These are phyloP conservation scores for Trogon melanurus DNA, from an alignment of 2,113 vertebrate species.

Conservation along the genomic window DNA sequence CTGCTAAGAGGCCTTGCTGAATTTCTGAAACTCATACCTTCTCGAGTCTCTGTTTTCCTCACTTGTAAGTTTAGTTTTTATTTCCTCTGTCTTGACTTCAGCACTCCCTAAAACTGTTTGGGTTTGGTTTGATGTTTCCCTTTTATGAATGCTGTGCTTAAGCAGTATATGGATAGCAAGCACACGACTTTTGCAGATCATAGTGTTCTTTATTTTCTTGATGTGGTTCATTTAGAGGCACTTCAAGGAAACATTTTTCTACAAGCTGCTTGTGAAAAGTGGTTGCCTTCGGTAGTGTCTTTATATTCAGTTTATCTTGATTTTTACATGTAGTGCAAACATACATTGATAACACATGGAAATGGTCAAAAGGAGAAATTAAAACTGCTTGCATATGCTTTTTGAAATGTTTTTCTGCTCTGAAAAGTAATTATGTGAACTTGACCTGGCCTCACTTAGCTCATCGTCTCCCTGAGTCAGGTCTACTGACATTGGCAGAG, in stretches of 20 bases:
- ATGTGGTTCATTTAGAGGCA: not conserved
- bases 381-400: not conserved
- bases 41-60: not conserved
- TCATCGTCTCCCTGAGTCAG: not conserved
- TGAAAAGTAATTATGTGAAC: slow-evolving; percentile 3
- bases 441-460: not conserved
- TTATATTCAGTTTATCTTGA: slow-evolving; percentile 3
- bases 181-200: not conserved
- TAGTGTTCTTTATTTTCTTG: not conserved
- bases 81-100: not conserved
- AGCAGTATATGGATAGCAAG: not conserved
- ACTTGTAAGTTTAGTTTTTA: not conserved
- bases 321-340: not conserved
- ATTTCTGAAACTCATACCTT: not conserved
- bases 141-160: not conserved
- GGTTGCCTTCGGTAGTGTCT: not conserved
- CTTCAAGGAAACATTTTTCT: not conserved
- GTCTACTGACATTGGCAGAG: not conserved
- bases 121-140: not conserved
- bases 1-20: not conserved
- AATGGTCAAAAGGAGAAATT: slow-evolving; percentile 10
- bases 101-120: not conserved
- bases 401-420: not conserved
- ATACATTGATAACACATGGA: not conserved
- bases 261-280: not conserved